Conservation (phyloP, 2,797 vertebrate species). For the Enteromius mattozi region DNA sequence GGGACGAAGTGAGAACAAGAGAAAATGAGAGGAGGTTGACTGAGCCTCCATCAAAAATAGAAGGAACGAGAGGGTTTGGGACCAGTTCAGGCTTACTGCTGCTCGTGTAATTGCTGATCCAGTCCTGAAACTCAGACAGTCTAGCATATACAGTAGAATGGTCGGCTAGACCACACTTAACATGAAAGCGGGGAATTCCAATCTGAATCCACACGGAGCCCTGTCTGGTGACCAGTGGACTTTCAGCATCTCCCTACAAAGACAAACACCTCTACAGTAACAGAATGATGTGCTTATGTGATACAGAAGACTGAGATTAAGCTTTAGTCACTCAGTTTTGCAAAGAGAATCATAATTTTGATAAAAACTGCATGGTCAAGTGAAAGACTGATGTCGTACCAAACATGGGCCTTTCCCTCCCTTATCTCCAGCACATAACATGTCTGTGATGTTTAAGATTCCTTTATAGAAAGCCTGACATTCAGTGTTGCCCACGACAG, state of each 20-base stretch:
- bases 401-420: constrained; percentile 58
- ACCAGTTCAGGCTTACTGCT: constrained; percentile 25
- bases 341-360: background rate
- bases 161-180: background rate
- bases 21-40: constrained; percentile 15
- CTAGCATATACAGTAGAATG: constrained; percentile 48
- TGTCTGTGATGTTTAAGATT: background rate
- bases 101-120: constrained; percentile 23
- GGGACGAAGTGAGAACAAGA: background rate
- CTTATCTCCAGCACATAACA: constrained; percentile 59
- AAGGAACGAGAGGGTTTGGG: background rate
- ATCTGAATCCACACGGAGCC: constrained; percentile 47
- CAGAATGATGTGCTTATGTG: too few relatives aligned
- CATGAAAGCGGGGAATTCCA: background rate
- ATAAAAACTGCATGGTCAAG: background rate
- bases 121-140: constrained; percentile 48
- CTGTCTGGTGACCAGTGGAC: constrained; percentile 58
- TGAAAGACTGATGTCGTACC: constrained; percentile 30
- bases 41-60: background rate
- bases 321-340: too few relatives aligned
- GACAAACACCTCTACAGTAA: background rate
- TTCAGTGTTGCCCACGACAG: constrained; percentile 42
- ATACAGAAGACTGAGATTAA: background rate
- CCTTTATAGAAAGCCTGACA: constrained; percentile 33
- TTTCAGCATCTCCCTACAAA: constrained; percentile 54